Percentiles rank a stretch among this genome's conserved stretches.
These are phyloP conservation scores for Pantherophis alleghaniensis DNA, from an alignment of 2,797 vertebrate genomes.

Conservation along the genomic window DNA sequence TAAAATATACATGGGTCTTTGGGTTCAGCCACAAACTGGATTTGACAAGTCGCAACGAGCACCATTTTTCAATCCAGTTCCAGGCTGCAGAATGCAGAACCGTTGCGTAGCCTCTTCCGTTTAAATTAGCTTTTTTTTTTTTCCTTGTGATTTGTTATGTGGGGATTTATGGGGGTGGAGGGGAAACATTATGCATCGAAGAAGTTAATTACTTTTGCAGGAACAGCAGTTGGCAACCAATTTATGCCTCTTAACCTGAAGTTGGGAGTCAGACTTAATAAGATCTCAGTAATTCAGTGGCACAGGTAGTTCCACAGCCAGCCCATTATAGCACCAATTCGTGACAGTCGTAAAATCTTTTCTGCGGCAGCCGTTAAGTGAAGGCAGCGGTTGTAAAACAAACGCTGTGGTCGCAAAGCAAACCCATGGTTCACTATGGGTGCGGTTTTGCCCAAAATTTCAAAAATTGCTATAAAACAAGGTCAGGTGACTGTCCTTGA, in stretches of 20 bases:
- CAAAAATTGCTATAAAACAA: background rate
- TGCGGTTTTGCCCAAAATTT: background rate
- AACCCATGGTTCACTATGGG: background rate
- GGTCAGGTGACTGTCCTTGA: background rate
- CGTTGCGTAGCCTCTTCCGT: slow-evolving; percentile 60
- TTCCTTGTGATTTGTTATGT: slow-evolving; percentile 21
- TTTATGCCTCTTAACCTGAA: slow-evolving; percentile 48
- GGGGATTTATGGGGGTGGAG: slow-evolving; percentile 60
- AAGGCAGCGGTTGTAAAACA: background rate
- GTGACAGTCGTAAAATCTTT: background rate
- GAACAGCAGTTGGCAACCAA: slow-evolving; percentile 56
- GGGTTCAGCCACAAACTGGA: slow-evolving; percentile 58
- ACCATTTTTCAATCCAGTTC: slow-evolving; percentile 59
- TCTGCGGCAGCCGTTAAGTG: background rate
- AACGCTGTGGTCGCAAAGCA: background rate
- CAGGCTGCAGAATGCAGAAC: slow-evolving; percentile 55
- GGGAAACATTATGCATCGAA: slow-evolving; percentile 47
- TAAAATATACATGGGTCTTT: slow-evolving; percentile 66
- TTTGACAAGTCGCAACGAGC: slow-evolving; percentile 58
- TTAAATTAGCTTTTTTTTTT: slow-evolving; percentile 65
- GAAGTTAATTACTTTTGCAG: slow-evolving; percentile 65
- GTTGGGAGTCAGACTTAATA: slow-evolving; percentile 44
- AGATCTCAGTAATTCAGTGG: slow-evolving; percentile 5
- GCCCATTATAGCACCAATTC: background rate
- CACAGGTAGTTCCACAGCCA: background rate